Base-by-base conservation (phyloP, 2,888 invertebrate species). In the Brachyptera putata region DNA sequence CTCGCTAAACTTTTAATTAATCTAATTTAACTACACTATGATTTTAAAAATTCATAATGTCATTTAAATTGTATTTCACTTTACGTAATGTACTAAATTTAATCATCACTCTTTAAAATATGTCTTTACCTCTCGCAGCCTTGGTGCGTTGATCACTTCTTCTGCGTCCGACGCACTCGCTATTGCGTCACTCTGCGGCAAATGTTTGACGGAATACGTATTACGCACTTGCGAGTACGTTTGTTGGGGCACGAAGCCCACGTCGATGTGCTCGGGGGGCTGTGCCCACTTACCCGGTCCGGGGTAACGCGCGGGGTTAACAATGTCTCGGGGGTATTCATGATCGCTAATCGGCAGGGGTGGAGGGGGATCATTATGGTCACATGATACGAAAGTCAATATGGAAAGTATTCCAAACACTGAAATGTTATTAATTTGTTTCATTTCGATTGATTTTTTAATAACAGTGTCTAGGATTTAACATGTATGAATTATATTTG, bases 41-140 rank as follows among this genome's bases (percentile, higher is more conserved):
- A n/a, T n/a, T n/a, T n/a, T n/a, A n/a, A n/a, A n/a, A n/a, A n/a
- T n/a, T n/a, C n/a, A n/a, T n/a, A n/a, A n/a, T n/a, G n/a, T n/a
- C n/a, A n/a, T n/a, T n/a, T n/a, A n/a, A n/a, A n/a, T n/a, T n/a
- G n/a, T n/a, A n/a, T n/a, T n/a, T n/a, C n/a, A n/a, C n/a, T n/a
- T n/a, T n/a, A n/a, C n/a, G n/a, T n/a, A n/a, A n/a, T n/a, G n/a
- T n/a, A n/a, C n/a, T n/a, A n/a, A n/a, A n/a, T n/a, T n/a, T n/a
- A n/a, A n/a, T n/a, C n/a, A n/a, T n/a, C n/a, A n/a, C n/a, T n/a
- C n/a, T n/a, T n/a, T n/a, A n/a, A n/a, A n/a, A n/a, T n/a, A n/a
- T n/a, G n/a, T 30, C 30, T 11, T 7, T 1, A 89, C 85, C 74
- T 90, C 86, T 67, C 83, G 77, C 57, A 89, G 74, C 53, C 85